Base-by-base conservation (phyloP, 1,140 invertebrate species). In the Chymomyza costata region DNA sequence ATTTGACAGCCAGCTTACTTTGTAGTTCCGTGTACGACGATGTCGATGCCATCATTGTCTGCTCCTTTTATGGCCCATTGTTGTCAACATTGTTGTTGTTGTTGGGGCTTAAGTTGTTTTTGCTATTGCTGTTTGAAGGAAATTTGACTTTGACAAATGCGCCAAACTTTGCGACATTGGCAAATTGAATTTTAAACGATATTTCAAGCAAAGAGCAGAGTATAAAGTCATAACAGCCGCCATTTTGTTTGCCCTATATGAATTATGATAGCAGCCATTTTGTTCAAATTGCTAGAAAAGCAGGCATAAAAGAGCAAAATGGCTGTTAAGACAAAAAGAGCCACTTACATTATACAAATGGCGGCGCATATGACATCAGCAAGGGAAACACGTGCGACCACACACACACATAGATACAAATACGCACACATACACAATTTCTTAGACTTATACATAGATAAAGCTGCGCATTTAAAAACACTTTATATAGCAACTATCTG, bases 151-250 rank as follows among this genome's bases (percentile, higher is more conserved):
- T 59, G 49, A 63, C 49, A 59, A 58, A 58, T 58, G 60, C 38
- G 14, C 11, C 10, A 21, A 16, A 16, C 38, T 25, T 28, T 50
- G 21, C 34, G 48, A 52, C 51, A 53, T 60, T 65, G 52, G 40
- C 51, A 69, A 74, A 69, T 74, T 61, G 55, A 74, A 74, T 49
- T 65, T 65, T 55, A 67, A 74, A 68, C 30, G 44, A 50, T 53
- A 61, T 61, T 45, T 32, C 37, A 60, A 46, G 55, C 39, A 32
- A 6, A 55, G n/a, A n/a, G n/a, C n/a, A n/a, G n/a, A n/a, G n/a
- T n/a, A n/a, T n/a, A n/a, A n/a, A n/a, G n/a, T n/a, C n/a, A n/a
- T n/a, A n/a, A n/a, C n/a, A n/a, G n/a, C n/a, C n/a, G n/a, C n/a
- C n/a, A n/a, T n/a, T n/a, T n/a, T n/a, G n/a, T n/a, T n/a, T n/a